These are phyloP conservation scores for Azorinus chamasolen DNA, from an alignment of 2,888 invertebrate genomes.

Conservation along the genomic window DNA sequence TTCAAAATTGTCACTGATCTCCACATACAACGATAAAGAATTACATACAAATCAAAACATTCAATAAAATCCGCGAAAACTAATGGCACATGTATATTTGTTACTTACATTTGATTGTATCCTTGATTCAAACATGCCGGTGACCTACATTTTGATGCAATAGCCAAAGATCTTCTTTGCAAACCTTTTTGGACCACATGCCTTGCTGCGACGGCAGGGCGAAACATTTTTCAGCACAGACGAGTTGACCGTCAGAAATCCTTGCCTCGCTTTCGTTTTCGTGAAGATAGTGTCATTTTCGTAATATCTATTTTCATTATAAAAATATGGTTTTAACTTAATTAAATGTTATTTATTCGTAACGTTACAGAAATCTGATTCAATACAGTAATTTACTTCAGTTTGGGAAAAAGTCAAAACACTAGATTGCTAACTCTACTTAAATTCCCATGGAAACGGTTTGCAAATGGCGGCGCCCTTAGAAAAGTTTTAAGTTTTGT, in stretches of 20 bases:
- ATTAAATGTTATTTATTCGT: not conserved
- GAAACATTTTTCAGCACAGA: constrained; percentile 62
- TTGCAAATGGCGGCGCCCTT: constrained; percentile 72
- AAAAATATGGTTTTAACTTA: not conserved
- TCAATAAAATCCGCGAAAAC: no score
- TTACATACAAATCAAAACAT: no score
- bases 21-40: no score
- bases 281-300: not conserved
- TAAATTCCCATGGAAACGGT: constrained; percentile 51
- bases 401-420: no score
- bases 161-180: constrained; percentile 49
- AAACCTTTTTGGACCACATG: constrained; percentile 60
- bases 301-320: not conserved
- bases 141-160: constrained; percentile 12
- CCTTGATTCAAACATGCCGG: no score
- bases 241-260: constrained; percentile 64
- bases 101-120: constrained; percentile 12
- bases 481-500: not conserved
- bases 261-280: constrained; percentile 42
- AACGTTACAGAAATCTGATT: not conserved
- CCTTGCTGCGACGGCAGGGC: constrained; percentile 56
- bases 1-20: no score
- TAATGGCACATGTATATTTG: constrained; percentile 4
- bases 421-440: constrained; percentile 12
- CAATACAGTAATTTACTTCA: not conserved